Conservation (phyloP, 2,888 invertebrate genomes). For the Pachliopta kotzebuea region DNA sequence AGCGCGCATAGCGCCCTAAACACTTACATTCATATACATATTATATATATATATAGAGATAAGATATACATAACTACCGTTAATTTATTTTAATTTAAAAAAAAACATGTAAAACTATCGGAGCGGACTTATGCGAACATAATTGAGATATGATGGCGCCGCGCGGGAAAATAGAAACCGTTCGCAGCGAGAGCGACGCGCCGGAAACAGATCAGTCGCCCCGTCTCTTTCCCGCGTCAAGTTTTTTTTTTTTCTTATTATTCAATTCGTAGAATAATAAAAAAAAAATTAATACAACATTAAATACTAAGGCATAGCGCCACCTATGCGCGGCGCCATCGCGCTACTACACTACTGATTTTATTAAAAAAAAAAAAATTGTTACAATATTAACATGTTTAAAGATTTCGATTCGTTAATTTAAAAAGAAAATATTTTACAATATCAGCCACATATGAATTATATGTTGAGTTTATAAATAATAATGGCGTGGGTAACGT, state of each 20-base stretch:
- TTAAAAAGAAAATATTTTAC: constrained; percentile 18
- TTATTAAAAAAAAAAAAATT: constrained; percentile 7
- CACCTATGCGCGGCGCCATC: constrained; percentile 6
- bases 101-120: constrained; percentile 53
- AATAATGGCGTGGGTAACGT: background rate
- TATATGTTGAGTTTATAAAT: constrained; percentile 22
- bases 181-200: background rate
- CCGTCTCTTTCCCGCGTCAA: constrained; percentile 8
- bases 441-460: constrained; percentile 20
- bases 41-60: constrained; percentile 52
- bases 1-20: constrained; percentile 72
- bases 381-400: constrained; percentile 9
- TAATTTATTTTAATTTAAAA: constrained; percentile 56
- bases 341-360: constrained; percentile 13
- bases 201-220: background rate
- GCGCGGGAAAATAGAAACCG: constrained; percentile 32
- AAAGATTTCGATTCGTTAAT: constrained; percentile 15
- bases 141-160: constrained; percentile 42
- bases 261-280: too few species aligned
- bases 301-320: constrained; percentile 11
- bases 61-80: constrained; percentile 72
- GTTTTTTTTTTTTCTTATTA: background rate
- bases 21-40: constrained; percentile 72
- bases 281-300: constrained; percentile 3
- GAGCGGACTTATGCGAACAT: constrained; percentile 45